Conservation (phyloP, 2,888 invertebrate genomes). For the Thera obeliscata region DNA sequence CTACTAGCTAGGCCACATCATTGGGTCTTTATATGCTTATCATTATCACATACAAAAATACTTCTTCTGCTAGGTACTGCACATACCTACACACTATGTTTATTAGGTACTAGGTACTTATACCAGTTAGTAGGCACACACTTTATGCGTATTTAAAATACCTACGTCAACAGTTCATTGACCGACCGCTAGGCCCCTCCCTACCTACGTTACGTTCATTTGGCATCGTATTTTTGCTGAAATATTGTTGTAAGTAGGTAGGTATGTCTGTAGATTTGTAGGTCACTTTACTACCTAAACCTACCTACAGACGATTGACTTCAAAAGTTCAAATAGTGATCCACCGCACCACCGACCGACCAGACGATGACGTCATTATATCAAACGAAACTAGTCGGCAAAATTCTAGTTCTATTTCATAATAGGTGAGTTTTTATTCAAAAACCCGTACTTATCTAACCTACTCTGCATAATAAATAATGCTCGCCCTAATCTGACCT, state of each 20-base stretch:
- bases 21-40: too few relatives aligned
- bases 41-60: too few relatives aligned
- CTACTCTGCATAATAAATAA: conserved; percentile 71
- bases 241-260: conserved; percentile 57
- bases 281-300: conserved; percentile 73
- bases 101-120: neutral
- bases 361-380: conserved; percentile 45
- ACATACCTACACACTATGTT: conserved; percentile 67
- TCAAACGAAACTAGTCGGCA: conserved; percentile 71
- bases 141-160: conserved; percentile 78
- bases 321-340: conserved; percentile 76
- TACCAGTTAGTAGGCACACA: neutral
- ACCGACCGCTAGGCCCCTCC: conserved; percentile 47
- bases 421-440: neutral
- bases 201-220: conserved; percentile 48
- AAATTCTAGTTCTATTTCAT: conserved; percentile 72
- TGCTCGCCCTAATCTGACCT: conserved; percentile 79
- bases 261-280: conserved; percentile 82
- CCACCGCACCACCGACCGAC: conserved; percentile 51
- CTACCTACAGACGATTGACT: conserved; percentile 58
- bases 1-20: too few relatives aligned
- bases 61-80: too few relatives aligned
- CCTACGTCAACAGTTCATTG: conserved; percentile 83
- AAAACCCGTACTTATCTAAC: conserved; percentile 42
- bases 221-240: conserved; percentile 74